Conservation (phyloP, 2,888 invertebrate species). For the Eupithecia vulgata region DNA sequence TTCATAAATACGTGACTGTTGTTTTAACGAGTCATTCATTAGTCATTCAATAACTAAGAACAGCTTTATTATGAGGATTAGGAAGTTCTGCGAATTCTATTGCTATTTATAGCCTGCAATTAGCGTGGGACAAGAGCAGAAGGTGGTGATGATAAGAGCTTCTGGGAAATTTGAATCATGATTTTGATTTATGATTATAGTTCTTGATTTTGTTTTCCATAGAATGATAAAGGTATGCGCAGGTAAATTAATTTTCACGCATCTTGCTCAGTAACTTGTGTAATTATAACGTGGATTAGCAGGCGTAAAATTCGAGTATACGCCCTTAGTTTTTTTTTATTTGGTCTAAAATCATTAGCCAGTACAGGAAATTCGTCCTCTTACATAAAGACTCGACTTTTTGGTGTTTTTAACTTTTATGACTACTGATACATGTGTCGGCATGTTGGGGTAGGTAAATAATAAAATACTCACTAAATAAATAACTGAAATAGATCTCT, state of each 20-base stretch:
- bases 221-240: neutral
- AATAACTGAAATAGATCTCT: too few relatives aligned
- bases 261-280: too few relatives aligned
- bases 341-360: too few relatives aligned
- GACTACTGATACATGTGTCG: neutral
- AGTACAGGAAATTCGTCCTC: too few relatives aligned
- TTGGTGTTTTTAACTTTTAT: too few relatives aligned
- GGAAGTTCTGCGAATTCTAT: slow-evolving; percentile 10
- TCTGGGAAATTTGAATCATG: slow-evolving; percentile 1
- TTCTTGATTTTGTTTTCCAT: neutral
- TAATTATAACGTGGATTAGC: too few relatives aligned
- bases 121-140: neutral
- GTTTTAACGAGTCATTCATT: slow-evolving; percentile 19
- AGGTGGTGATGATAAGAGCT: neutral
- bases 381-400: too few relatives aligned
- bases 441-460: neutral
- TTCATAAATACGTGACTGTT: neutral
- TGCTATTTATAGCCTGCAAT: slow-evolving; percentile 22
- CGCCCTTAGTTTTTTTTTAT: too few relatives aligned
- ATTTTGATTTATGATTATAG: neutral
- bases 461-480: too few relatives aligned
- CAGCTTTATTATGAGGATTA: slow-evolving; percentile 16
- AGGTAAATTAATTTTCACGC: too few relatives aligned
- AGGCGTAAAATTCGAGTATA: too few relatives aligned
- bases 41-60: slow-evolving; percentile 18